These are phyloP conservation scores for Acleris literana DNA, from an alignment of 2,888 invertebrate genomes.

Conservation along the genomic window DNA sequence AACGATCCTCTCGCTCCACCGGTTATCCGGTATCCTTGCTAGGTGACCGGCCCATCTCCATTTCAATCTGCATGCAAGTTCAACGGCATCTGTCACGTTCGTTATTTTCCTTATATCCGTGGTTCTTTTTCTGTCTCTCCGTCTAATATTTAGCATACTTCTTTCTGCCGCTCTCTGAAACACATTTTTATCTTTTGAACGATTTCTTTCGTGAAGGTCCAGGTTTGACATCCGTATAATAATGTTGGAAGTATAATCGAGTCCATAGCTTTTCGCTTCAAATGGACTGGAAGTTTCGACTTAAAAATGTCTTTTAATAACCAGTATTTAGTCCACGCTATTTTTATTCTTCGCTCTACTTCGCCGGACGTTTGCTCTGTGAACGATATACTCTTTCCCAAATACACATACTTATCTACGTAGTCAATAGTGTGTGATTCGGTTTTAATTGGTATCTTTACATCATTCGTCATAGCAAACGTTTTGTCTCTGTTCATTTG, in stretches of 20 bases:
- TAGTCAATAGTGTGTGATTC: background rate
- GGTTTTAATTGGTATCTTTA: background rate
- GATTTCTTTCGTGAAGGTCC: background rate
- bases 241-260: background rate
- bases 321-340: constrained; percentile 8
- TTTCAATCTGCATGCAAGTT: constrained; percentile 9
- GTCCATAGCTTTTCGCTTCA: background rate
- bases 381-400: constrained; percentile 10
- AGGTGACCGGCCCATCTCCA: constrained; percentile 18
- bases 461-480: background rate
- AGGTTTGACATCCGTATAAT: background rate
- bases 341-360: constrained; percentile 1
- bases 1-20: constrained; percentile 12
- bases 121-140: background rate
- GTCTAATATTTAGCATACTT: background rate
- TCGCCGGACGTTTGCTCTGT: constrained; percentile 1
- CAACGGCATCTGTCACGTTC: constrained; percentile 5
- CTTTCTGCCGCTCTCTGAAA: background rate
- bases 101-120: background rate
- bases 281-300: background rate
- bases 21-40: constrained; percentile 2
- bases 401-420: constrained; percentile 6
- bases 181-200: background rate
- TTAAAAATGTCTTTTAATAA: constrained; percentile 5
- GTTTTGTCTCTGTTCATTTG: background rate